Conservation (phyloP, 2,888 invertebrate genomes). For the Mechanitis mazaeus region DNA sequence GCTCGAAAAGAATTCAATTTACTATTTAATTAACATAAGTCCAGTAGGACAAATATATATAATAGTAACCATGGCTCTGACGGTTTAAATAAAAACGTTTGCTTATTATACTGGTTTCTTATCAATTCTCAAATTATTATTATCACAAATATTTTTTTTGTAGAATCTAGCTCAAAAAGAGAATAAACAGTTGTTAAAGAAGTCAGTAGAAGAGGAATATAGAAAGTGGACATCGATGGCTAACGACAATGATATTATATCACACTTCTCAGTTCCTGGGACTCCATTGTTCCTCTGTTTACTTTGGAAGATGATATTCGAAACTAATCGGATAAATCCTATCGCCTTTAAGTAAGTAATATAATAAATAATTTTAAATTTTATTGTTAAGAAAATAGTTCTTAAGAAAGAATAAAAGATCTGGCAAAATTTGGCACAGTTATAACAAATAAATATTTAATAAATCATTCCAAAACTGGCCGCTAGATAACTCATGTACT, state of each 20-base stretch:
- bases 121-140: too few species aligned
- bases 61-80: too few species aligned
- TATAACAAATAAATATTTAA: too few species aligned
- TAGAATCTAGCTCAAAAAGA: slow-evolving; percentile 89
- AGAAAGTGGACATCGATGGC: slow-evolving; percentile 98
- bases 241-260: slow-evolving; percentile 96
- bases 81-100: too few species aligned
- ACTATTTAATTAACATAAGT: too few species aligned
- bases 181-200: slow-evolving; percentile 93
- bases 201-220: slow-evolving; percentile 96
- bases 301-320: slow-evolving; percentile 96
- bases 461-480: too few species aligned
- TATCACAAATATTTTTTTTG: slow-evolving; percentile 15
- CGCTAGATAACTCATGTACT: too few species aligned
- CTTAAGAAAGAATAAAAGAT: too few species aligned
- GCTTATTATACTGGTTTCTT: too few species aligned
- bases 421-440: too few species aligned
- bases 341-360: slow-evolving; percentile 92
- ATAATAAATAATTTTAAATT: neutral
- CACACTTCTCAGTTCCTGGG: slow-evolving; percentile 95
- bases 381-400: neutral
- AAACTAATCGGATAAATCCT: slow-evolving; percentile 94
- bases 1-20: too few species aligned
- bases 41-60: too few species aligned
- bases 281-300: slow-evolving; percentile 95